Base-by-base conservation (phyloP, 2,797 vertebrate species). In the Anolis apletophallus region DNA sequence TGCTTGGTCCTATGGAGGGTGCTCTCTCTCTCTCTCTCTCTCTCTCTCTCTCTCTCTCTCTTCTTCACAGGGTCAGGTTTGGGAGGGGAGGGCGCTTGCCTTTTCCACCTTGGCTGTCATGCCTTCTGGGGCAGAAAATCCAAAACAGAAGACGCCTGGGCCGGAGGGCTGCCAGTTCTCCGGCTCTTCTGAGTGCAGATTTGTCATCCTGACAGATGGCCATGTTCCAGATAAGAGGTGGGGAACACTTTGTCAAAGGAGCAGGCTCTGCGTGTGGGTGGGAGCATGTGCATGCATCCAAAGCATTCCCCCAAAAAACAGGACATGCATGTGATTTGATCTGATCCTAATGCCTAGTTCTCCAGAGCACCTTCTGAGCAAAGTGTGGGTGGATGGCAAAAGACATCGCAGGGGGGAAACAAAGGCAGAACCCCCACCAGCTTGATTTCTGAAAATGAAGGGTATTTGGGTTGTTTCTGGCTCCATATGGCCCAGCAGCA, bases 51-150 rank as follows among this genome's bases (percentile, higher is more conserved):
- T 94, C 94, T 88, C 57, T 84, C 40, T 40, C 40, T 5, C 40
- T 40, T 94, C 94, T 89, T 67, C 84, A 61, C 80, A 3, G 64
- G 85, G 93, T 93, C 72, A n/a, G 85, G 76, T 86, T 73, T 59
- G 91, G 13, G 61, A 3, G 1, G 52, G 26, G 90, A 81, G 69
- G 81, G 87, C 86, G 88, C 50, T 87, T 78, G 59, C 61, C 71
- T 59, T 83, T n/a, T 0, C 36, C 0, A 19, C 14, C 0, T 0
- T 19, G 34, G 88, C 54, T 83, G 87, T 82, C 29, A 0, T 75
- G 78, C 87, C 89, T 83, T 83, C 89, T 32, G 26, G 19, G 19
- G 61, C 34, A 94, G 94, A 95, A 93, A 93, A 95, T 29, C 0
- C 36, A 76, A 84, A 26, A 75, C 59, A 68, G 72, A 80, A 91